Evolutionary conservation across 2,797 vertebrate genomes (phyloP).

Genomic region (Salarias fasciatus): DNA sequence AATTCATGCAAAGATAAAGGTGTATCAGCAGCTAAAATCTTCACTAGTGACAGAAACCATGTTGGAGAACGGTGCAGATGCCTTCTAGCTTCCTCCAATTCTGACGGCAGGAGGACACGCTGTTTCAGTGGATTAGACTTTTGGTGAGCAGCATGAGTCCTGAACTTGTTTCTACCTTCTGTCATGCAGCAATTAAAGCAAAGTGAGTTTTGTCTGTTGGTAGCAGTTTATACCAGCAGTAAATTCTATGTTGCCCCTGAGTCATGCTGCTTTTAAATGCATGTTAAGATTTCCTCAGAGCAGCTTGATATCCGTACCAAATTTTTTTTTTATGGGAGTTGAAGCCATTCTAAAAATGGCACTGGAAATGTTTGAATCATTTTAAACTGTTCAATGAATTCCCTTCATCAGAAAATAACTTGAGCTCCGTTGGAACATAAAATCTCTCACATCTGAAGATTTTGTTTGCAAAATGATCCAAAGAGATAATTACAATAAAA

Average conservation of each 20-base stretch:
- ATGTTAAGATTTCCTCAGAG: no score
- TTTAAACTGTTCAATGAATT: conserved; percentile 1
- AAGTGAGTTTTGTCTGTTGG: neutral
- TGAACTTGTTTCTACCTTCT: conserved; percentile 1
- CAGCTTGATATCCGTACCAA: no score
- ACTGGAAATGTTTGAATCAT: neutral
- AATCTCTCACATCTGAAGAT: no score
- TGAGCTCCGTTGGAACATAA: conserved; percentile 4
- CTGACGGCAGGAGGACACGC: neutral
- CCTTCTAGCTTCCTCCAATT: conserved; percentile 1
- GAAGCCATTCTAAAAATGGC: no score
- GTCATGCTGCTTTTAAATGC: neutral
- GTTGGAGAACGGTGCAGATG: neutral
- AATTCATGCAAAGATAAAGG: no score
- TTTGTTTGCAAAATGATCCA: neutral
- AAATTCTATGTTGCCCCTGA: neutral
- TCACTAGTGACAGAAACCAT: neutral
- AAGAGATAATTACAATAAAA: neutral
- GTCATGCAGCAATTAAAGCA: neutral
- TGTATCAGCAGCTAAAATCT: no score
- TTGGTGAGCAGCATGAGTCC: neutral
- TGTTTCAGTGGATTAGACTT: neutral
- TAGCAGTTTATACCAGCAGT: neutral
- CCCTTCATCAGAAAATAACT: neutral
- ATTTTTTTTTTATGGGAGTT: no score